Evolutionary conservation across 2,888 invertebrate genomes (phyloP), one percentile per base, ranked within the genome.

Genomic region (Apoda limacodes): DNA sequence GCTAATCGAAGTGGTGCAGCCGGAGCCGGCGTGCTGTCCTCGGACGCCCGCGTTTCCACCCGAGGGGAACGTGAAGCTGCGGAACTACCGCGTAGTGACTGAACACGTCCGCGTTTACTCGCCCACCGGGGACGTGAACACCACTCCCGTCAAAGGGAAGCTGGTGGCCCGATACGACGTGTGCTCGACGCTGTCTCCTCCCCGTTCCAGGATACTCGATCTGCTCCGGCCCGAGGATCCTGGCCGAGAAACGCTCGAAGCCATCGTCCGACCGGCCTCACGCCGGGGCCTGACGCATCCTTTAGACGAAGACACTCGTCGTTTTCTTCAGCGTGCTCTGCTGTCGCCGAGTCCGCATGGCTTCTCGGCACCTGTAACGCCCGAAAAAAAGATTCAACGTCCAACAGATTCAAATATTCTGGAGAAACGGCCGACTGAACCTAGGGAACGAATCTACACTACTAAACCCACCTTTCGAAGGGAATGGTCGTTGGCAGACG

Each of bases 171-270:
- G 64, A 39, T 76, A 61, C 40, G 75, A 80, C 32, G 53, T 68
- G 32, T 60, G 59, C 38, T 43, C 64, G 9, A 51, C 54, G 3
- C 56, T 75, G 21, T 64, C 72, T 2, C 70, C 78, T 1, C 66
- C 75, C 7, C 58, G 80, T 13, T 57, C 67, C 6, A 62, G 55
- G 39, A 74, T 82, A 32, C 55, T 82, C 17, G 69, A 71, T 40
- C 58, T 82, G 15, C 55, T 82, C 24, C 51, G 70, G 13, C 70
- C 74, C 0, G 71, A 64, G 23, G 74, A 76, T 30, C 69, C 72
- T 1, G 78, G 71, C 0, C 55, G 65, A 3, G 75, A 72, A 5
- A 61, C 69, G 13, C 53, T 81, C 25, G 75, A 72, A 43, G 78
- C 70, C 9, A 78, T 81, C 33, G 75, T 81, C 24, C 51, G 68